Percentiles rank a stretch among this genome's conserved stretches.
Conservation (phyloP, 2,888 invertebrate genomes). For the Gastrophysa polygoni region DNA sequence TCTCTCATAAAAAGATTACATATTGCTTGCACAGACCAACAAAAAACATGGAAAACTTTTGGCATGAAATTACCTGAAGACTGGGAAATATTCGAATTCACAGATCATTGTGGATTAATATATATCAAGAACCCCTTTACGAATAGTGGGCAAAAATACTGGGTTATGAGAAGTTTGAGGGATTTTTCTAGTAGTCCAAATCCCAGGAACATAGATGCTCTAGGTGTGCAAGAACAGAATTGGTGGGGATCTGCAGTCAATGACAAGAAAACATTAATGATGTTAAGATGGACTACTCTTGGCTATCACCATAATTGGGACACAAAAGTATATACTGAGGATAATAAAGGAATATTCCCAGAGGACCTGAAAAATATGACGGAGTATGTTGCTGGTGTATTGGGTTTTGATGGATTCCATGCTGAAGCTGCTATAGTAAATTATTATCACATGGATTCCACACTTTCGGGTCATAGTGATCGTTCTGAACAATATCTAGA, state of each 20-base stretch:
- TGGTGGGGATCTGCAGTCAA: conserved; percentile 70
- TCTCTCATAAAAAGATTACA: conserved; percentile 45
- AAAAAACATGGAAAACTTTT: conserved; percentile 43
- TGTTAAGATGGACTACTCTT: conserved; percentile 91
- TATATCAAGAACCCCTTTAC: conserved; percentile 87
- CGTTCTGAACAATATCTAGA: conserved; percentile 85
- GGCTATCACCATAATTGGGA: conserved; percentile 99
- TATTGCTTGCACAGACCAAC: conserved; percentile 28
- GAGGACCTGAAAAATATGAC: conserved; percentile 71
- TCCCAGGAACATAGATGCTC: conserved; percentile 70
- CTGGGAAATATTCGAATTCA: conserved; percentile 71
- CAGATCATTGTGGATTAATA: conserved; percentile 72
- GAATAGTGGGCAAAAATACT: conserved; percentile 76
- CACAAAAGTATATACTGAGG: conserved; percentile 83
- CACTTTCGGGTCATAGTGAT: conserved; percentile 93
- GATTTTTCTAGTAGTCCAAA: conserved; percentile 79
- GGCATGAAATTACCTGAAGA: conserved; percentile 59
- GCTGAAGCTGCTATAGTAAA: conserved; percentile 97
- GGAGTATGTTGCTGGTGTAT: conserved; percentile 64
- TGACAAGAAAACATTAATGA: conserved; percentile 51
- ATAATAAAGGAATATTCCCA: conserved; percentile 73
- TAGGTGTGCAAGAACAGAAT: conserved; percentile 52
- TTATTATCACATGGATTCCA: conserved; percentile 92
- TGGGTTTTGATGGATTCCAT: conserved; percentile 67
- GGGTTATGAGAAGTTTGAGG: conserved; percentile 78